Base-by-base conservation (phyloP, 1,140 invertebrate species). In the Mamestra configurata region DNA sequence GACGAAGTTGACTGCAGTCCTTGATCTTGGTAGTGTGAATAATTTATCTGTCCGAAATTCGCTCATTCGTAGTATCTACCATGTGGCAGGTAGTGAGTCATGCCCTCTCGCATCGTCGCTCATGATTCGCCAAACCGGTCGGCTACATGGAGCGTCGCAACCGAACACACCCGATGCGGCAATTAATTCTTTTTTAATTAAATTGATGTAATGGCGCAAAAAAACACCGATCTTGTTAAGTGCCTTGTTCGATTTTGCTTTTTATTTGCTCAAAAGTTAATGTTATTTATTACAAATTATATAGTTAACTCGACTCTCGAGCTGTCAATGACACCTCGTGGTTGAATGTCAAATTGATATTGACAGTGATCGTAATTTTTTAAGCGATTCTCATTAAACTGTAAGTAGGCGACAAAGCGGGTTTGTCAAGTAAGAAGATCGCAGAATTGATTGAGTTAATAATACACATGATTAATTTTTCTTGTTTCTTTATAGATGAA, bases 11-110 rank as follows among this genome's bases (percentile, higher is more conserved):
- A 77, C 61, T 37, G 4, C 18, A 40, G 61, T 31, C 79, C 79
- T 57, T 76, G 79, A 80, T 80, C 79, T 80, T 80, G 79, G 66
- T 80, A 80, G 59, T 57, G 46, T 22, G 71, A 24, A 53, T 80
- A 70, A 82, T 73, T 73, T 73, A 80, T 77, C 70, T 76, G 70
- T 80, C 75, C 70, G 61, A 83, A 80, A 84, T 79, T 66, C 57
- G 79, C 71, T 72, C 61, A 43, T 43, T 80, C 66, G 73, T 72
- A 71, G 68, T 71, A 27, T 59, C 15, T 55, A 66, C 43, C 83
- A 79, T 83, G 78, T 77, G 83, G 84, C 73, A 31, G 27, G 27
- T 55, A 51, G 49, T 87, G 86, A 87, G 73, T 87, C 86, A 87
- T 72, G 5, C 70, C 37, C n/a, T 11, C 35, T 18, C 59, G 72